Base-by-base conservation (phyloP, 2,888 invertebrate species). In the Pammene fasciana region DNA sequence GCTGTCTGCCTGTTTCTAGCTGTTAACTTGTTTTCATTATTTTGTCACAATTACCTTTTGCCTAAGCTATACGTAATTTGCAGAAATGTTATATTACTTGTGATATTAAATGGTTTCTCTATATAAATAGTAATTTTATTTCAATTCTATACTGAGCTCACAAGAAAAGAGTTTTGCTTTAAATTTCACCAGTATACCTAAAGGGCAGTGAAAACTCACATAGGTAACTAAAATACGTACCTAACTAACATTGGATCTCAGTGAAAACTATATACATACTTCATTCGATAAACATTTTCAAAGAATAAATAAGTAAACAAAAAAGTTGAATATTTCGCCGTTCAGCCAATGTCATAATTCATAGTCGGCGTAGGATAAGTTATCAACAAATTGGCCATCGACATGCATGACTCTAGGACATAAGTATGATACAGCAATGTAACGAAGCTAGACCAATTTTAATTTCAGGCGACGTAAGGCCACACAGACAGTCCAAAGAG, bases 391-490 rank as follows among this genome's bases (percentile, higher is more conserved):
- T 38, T 11, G 6, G 43, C 18, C 26, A 62, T 56, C 62, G 18
- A 36, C 38, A 41, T 70, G 67, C 61, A 65, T 70, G 62, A 50
- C 86, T 82, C 84, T 81, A 76, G 68, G 68, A 64, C 55, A 75
- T 68, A 59, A 71, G 71, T 60, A 56, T 67, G 71, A 66, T 72
- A 74, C 74, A 73, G 77, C 77, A 75, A 70, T 64, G 73, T 75
- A 75, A 71, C 73, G 75, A 79, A 79, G 81, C 77, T 75, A 75
- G 80, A 74, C 75, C 72, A 85, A 84, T 87, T 88, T 89, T 86
- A 84, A 83, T 89, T 90, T 71, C 91, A 92, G 91, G 89, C 81
- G 85, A 87, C 83, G 78, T 80, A 81, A 87, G 85, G 82, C 86
- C 86, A 84, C 89, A 86, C 86, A 83, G 81, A 80, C 72, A 72